Percentiles rank a stretch among this genome's conserved stretches.
Conservation (phyloP, 2,113 vertebrate genomes). For the Ceyx melanurus region DNA sequence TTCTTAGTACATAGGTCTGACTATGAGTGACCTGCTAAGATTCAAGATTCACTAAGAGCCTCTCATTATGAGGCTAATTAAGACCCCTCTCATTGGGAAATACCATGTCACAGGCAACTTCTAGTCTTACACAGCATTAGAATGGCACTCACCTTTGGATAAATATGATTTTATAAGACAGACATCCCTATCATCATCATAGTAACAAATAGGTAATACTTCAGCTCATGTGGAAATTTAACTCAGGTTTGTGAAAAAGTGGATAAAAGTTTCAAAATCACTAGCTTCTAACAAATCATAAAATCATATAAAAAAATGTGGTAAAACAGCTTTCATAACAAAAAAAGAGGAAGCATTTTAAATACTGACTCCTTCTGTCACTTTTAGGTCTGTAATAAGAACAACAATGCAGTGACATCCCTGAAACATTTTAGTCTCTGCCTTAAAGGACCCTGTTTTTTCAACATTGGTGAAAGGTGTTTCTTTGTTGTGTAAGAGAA, state of each 20-base stretch:
- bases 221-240: neutral
- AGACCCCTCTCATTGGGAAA: neutral
- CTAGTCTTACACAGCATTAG: neutral
- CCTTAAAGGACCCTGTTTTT: neutral
- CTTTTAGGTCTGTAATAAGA: neutral
- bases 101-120: accelerated
- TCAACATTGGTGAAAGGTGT: neutral
- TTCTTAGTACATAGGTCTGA: neutral
- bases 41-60: neutral
- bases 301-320: neutral
- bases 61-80: neutral
- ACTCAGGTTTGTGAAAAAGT: neutral
- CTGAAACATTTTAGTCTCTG: neutral
- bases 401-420: neutral
- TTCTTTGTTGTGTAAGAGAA: neutral
- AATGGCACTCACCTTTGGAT: neutral
- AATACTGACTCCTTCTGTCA: neutral
- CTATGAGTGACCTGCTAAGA: neutral
- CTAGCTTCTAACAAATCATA: neutral
- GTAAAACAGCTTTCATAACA: neutral
- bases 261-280: neutral
- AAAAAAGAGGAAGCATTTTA: neutral
- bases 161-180: neutral
- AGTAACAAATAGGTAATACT: neutral
- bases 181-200: neutral